Base-by-base conservation (phyloP, 2,113 vertebrate species). In the Propithecus coquereli region DNA sequence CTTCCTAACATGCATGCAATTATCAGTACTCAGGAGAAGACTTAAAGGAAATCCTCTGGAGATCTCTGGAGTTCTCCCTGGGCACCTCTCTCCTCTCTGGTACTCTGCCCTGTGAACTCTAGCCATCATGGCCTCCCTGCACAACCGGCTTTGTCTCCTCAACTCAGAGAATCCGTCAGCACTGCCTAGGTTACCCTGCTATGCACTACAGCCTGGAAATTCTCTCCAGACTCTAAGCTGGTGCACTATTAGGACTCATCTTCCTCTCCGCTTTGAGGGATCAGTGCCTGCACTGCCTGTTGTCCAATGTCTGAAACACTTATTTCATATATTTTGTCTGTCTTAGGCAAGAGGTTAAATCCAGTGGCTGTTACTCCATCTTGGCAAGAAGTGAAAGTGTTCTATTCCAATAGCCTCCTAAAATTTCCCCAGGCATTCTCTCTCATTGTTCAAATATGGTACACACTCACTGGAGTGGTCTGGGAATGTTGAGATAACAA, bases 271-370 rank as follows among this genome's bases (percentile, higher is more conserved):
- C 23, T 79, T 93, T 45, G 23, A 83, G 61, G 27, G 30, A 10
- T 73, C 11, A 30, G 30, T 52, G n/a, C 43, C 32, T 40, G 16
- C 4, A n/a, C 70, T 32, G 14, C 40, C 79, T 87, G 2, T 54
- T 89, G 47, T 52, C 40, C 27, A 37, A 23, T 34, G 12, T 68
- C 61, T 90, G 59, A 92, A 94, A 80, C 6, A 79, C 18, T 40
- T 30, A 40, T 50, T 79, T 88, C 34, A 18, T 93, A n/a, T n/a
- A 74, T 91, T 68, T 76, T 87, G 43, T 32, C 10, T 87, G 79
- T 82, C 77, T 96, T 94, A 89, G 47, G 25, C 68, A 96, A 57
- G 20, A 96, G 8, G 7, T 54, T 86, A 90, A 88, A 91, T 84
- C 45, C 9, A 80, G 30, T 25, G 40, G 52, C 79, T 85, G 22